Evolutionary conservation across 2,888 invertebrate genomes (phyloP).

Genomic region (Meloe dianella): DNA sequence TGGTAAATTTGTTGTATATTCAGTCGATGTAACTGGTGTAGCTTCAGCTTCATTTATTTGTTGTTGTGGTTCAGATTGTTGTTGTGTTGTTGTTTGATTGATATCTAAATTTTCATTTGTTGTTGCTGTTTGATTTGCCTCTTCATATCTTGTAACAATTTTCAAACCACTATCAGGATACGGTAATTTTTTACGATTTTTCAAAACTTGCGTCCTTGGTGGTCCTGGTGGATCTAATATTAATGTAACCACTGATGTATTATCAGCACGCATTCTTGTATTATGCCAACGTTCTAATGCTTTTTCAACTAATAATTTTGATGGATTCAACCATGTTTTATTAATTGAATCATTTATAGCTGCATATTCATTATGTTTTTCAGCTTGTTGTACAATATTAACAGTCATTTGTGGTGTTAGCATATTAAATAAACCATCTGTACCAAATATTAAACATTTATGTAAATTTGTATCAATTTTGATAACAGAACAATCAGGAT

Average conservation of each 20-base stretch:
- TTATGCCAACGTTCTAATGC: conserved; percentile 84
- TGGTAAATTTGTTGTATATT: conserved; percentile 41
- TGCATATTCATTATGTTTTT: conserved; percentile 77
- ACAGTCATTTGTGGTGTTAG: conserved; percentile 84
- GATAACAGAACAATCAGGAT: conserved; percentile 91
- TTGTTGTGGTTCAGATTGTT: conserved; percentile 27
- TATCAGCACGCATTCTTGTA: conserved; percentile 91
- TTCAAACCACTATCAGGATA: conserved; percentile 50
- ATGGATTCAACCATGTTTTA: conserved; percentile 83
- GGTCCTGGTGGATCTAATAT: conserved; percentile 91
- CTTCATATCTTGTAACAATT: conserved; percentile 53
- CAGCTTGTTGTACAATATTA: conserved; percentile 81
- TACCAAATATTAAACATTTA: conserved; percentile 91
- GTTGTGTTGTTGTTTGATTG: conserved; percentile 22
- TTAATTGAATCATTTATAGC: conserved; percentile 59
- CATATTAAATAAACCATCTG: conserved; percentile 98
- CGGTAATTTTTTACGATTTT: conserved; percentile 49
- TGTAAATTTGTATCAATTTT: conserved; percentile 79
- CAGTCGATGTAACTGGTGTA: conserved; percentile 12
- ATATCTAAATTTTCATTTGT: conserved; percentile 15
- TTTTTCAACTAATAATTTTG: conserved; percentile 84
- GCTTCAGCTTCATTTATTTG: conserved; percentile 24
- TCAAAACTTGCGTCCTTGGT: conserved; percentile 70
- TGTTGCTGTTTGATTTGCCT: conserved; percentile 10
- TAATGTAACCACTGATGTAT: conserved; percentile 91